Evolutionary conservation across 2,888 invertebrate genomes (phyloP).

Genomic region (Papilio gigon): DNA sequence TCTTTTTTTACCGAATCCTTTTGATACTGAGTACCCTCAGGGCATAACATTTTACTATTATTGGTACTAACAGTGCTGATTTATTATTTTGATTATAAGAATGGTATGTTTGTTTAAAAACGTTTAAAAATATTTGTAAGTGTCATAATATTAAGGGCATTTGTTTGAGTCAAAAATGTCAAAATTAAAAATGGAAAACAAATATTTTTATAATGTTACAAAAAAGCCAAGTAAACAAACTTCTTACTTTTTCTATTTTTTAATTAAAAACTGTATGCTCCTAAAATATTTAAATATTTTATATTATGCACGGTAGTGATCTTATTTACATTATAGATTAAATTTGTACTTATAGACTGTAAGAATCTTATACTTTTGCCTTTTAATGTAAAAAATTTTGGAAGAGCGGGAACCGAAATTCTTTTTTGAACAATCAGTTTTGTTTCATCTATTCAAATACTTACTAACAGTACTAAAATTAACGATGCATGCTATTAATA

Average conservation of each 20-base stretch:
- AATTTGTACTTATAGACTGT: not conserved
- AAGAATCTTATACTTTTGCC: not conserved
- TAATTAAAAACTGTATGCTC: not conserved
- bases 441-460: not conserved
- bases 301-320: not conserved
- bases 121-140: constrained; percentile 48
- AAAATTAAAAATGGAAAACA: constrained; percentile 49
- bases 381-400: not conserved
- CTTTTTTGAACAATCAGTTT: not conserved
- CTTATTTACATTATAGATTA: not conserved
- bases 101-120: constrained; percentile 55
- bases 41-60: constrained; percentile 67
- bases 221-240: constrained; percentile 20
- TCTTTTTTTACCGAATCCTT: constrained; percentile 62
- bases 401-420: constrained; percentile 3
- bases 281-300: not conserved
- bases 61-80: constrained; percentile 43
- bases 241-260: constrained; percentile 10
- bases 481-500: too few relatives aligned
- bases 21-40: constrained; percentile 65
- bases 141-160: constrained; percentile 42
- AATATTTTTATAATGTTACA: constrained; percentile 27
- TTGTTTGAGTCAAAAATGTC: constrained; percentile 44
- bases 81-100: constrained; percentile 50
- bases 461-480: not conserved